Conservation (phyloP, 2,113 vertebrate genomes). For the Sinocyclocheilus rhinocerous region DNA sequence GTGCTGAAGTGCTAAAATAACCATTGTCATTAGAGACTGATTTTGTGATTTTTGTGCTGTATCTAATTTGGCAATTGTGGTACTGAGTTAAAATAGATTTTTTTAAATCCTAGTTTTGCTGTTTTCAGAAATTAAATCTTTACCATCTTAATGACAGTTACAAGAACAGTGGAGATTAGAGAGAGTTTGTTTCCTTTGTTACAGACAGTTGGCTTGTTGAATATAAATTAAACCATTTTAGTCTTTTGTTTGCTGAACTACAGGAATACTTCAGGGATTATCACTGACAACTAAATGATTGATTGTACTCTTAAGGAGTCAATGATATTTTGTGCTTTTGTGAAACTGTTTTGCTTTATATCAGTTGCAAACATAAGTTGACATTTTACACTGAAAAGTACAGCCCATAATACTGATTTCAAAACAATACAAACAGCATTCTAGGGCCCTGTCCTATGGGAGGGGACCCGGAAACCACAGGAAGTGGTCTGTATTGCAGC, state of each 20-base stretch:
- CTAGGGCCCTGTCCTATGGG: constrained; percentile 72
- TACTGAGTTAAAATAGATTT: neutral
- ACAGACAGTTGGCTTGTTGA: constrained; percentile 20
- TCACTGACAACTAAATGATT: constrained; percentile 3
- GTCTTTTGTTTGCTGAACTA: neutral
- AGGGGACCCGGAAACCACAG: constrained; percentile 71
- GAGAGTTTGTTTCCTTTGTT: neutral
- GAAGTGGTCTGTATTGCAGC: constrained; percentile 70
- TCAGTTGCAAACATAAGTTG: neutral
- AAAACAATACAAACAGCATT: constrained; percentile 68
- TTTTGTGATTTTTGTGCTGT: neutral
- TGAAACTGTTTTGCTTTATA: neutral
- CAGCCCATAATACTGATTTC: constrained; percentile 54
- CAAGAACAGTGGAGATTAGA: constrained; percentile 22
- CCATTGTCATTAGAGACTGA: neutral
- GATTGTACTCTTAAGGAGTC: neutral
- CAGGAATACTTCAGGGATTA: neutral
- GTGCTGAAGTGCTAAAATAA: neutral
- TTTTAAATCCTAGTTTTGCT: neutral
- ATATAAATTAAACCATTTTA: constrained; percentile 26
- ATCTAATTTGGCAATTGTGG: neutral
- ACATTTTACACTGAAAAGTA: constrained; percentile 46
- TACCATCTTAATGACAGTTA: constrained; percentile 25
- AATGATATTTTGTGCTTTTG: constrained; percentile 21
- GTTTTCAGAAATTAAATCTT: constrained; percentile 1